Evolutionary conservation across 2,113 vertebrate species (phyloP).

Genomic region (Chionodraco myersi): DNA sequence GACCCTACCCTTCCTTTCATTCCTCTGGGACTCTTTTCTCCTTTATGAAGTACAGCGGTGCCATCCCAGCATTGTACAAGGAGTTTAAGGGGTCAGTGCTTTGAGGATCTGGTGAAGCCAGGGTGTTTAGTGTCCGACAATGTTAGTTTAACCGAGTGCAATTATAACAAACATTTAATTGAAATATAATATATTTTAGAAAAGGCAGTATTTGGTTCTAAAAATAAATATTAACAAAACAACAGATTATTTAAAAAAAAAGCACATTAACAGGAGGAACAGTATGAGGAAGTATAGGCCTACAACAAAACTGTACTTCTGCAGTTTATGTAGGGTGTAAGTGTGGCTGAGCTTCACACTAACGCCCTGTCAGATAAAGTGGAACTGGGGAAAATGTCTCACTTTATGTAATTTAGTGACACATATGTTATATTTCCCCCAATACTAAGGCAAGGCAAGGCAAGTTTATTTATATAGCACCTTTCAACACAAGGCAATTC

Average conservation of each 20-base stretch:
- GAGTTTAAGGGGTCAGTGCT: conserved; percentile 10
- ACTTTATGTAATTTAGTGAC: not conserved
- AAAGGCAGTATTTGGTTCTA: not conserved
- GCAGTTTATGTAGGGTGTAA: not conserved
- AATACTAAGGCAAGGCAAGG: no score
- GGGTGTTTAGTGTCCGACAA: not conserved
- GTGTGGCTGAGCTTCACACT: not conserved
- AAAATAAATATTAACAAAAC: no score
- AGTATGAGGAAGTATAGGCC: conserved; percentile 28
- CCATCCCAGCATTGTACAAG: not conserved
- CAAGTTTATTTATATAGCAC: no score
- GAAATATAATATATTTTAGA: not conserved
- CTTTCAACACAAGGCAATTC: no score
- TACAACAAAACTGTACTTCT: conserved; percentile 8
- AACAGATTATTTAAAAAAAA: no score
- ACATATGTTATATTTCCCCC: not conserved
- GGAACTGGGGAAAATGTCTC: not conserved
- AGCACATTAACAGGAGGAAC: not conserved
- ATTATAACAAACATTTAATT: not conserved
- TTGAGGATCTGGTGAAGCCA: conserved; percentile 1
- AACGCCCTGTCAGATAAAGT: not conserved
- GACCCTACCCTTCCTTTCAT: conserved; percentile 52
- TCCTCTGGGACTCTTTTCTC: conserved; percentile 41
- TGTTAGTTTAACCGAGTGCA: not conserved
- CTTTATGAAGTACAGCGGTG: conserved; percentile 34